Evolutionary conservation across 2,888 invertebrate species (phyloP).

Genomic region (Lithophane socia): DNA sequence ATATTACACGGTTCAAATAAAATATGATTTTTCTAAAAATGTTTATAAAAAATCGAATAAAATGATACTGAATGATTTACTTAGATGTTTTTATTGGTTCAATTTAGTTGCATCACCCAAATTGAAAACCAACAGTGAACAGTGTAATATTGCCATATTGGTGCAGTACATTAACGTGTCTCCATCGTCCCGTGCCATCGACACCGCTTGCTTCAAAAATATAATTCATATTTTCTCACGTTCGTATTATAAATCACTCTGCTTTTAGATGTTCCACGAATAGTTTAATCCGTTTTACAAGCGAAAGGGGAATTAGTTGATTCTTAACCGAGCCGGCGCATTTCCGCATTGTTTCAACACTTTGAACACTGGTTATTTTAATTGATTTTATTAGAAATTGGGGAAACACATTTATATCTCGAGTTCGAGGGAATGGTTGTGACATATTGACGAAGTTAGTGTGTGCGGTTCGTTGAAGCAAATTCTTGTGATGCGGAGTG

Average conservation of each 20-base stretch:
- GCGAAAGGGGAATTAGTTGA: constrained; percentile 82
- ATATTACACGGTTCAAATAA: background rate
- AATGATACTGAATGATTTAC: background rate
- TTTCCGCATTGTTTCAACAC: constrained; percentile 78
- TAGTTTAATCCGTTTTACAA: constrained; percentile 83
- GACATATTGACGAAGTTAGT: constrained; percentile 49
- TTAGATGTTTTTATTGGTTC: too few species aligned
- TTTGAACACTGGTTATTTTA: constrained; percentile 54
- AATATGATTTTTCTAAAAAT: background rate
- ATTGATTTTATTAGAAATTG: constrained; percentile 55
- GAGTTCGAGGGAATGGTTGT: constrained; percentile 41
- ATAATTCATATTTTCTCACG: constrained; percentile 83
- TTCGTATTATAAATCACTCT: constrained; percentile 82
- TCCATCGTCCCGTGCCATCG: constrained; percentile 40
- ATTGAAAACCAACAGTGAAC: background rate
- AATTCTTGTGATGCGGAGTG: constrained; percentile 66
- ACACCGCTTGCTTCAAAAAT: constrained; percentile 63
- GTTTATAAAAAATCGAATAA: background rate
- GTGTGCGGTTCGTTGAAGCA: constrained; percentile 56
- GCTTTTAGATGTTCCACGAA: constrained; percentile 85
- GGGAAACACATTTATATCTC: constrained; percentile 42
- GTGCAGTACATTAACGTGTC: constrained; percentile 12
- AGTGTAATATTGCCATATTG: background rate
- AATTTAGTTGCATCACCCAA: background rate
- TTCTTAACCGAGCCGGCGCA: constrained; percentile 74